A percentile compares a stretch with the other conserved stretches of the same genome.
phyloP scores from a whole-genome alignment of 2,797 vertebrate species.

The Rhodeus uyekii region DNA sequence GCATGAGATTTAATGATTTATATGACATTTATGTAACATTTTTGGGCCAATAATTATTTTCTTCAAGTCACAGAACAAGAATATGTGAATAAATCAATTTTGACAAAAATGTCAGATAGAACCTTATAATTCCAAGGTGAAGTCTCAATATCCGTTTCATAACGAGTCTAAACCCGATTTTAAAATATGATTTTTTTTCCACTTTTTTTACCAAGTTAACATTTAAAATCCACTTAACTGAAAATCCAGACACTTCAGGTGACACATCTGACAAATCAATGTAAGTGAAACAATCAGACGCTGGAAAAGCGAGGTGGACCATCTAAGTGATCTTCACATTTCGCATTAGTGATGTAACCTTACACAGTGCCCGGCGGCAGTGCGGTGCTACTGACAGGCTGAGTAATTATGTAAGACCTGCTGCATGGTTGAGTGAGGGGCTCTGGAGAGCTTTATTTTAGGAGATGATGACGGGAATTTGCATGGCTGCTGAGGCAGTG shows the following conservation, averaged over 20 bases:
- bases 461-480: conserved; percentile 36
- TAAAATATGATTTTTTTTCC: neutral
- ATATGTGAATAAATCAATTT: no score
- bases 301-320: conserved; percentile 31
- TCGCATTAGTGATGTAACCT: conserved; percentile 48
- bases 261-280: neutral
- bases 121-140: no score
- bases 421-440: conserved; percentile 53
- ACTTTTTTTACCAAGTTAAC: no score
- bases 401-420: conserved; percentile 64
- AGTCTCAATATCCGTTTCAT: neutral
- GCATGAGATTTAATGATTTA: no score
- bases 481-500: conserved; percentile 35
- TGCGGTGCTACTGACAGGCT: conserved; percentile 55
- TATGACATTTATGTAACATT: no score
- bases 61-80: no score
- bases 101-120: no score
- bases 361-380: conserved; percentile 17
- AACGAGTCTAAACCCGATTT: neutral
- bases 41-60: no score
- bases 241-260: neutral
- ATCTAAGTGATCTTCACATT: conserved; percentile 39
- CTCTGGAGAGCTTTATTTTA: conserved; percentile 59
- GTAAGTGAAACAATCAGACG: neutral
- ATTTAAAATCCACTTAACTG: neutral